Percentiles rank a stretch among this genome's conserved stretches.
Evolutionary conservation across 2,113 vertebrate genomes (phyloP).

Genomic region (Terrapene triunguis): DNA sequence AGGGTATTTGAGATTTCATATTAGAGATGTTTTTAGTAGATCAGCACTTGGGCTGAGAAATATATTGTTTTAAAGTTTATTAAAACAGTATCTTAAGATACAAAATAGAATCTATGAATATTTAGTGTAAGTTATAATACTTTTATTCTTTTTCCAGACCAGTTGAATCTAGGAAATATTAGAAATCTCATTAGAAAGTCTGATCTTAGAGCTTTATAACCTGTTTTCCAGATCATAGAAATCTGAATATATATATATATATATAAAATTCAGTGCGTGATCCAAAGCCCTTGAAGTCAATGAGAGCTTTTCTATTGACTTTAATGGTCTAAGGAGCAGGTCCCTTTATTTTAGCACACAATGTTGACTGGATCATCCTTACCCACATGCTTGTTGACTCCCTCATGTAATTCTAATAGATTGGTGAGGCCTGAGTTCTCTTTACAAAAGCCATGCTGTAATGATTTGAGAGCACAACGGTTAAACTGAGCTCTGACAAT

Average conservation of each 20-base stretch:
- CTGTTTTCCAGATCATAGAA: constrained; percentile 47
- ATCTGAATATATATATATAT: neutral
- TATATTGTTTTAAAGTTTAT: neutral
- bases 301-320: neutral
- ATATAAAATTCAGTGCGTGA: constrained; percentile 9
- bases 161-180: neutral
- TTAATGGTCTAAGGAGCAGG: neutral
- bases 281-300: neutral
- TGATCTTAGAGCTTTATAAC: neutral
- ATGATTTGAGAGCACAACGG: neutral
- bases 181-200: constrained; percentile 25
- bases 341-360: neutral
- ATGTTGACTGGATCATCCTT: neutral
- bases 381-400: neutral
- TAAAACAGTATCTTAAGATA: neutral
- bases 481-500: neutral
- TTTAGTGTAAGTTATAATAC: neutral
- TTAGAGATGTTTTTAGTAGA: neutral
- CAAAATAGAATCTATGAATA: too few relatives aligned
- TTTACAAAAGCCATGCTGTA: neutral
- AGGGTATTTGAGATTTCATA: constrained; percentile 6
- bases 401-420: neutral
- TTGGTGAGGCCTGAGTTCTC: neutral
- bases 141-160: neutral
- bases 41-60: neutral